Percentiles rank a stretch among this genome's conserved stretches.
phyloP scores from a whole-genome alignment of 2,888 invertebrate species.

The Leptinotarsa juncta region DNA sequence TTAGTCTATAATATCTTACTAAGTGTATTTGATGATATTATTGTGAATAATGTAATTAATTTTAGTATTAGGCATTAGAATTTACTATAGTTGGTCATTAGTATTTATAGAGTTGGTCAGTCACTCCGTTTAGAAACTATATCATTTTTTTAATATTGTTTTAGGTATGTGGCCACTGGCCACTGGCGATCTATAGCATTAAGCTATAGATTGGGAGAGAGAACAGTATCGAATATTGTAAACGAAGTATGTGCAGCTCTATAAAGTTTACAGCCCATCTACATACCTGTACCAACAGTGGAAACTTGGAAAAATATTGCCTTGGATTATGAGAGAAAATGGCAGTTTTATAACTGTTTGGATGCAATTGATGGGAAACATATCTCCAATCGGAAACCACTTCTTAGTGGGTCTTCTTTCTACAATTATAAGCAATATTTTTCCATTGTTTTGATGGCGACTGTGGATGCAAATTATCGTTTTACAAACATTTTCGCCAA shows the following conservation, averaged over 20 bases:
- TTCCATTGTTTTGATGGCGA: conserved; percentile 51
- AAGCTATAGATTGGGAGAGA: conserved; percentile 31
- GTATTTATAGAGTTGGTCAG: no score
- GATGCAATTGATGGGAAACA: no score
- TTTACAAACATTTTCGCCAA: conserved; percentile 51
- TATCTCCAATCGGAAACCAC: conserved; percentile 50
- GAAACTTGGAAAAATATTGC: conserved; percentile 41
- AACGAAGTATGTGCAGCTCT: no score
- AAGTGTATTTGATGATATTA: no score
- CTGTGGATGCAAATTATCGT: conserved; percentile 52
- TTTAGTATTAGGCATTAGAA: no score
- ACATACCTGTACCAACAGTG: conserved; percentile 31
- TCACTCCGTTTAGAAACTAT: no score
- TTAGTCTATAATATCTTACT: no score
- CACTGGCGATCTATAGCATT: conserved; percentile 20
- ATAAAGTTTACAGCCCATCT: conserved; percentile 34
- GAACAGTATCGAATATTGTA: conserved; percentile 58
- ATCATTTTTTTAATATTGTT: no score
- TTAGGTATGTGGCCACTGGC: conserved; percentile 25
- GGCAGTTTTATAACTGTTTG: no score
- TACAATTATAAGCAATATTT: conserved; percentile 53
- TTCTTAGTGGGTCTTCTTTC: conserved; percentile 48
- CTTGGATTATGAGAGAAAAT: no score
- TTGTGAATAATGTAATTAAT: no score
- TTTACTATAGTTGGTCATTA: no score